These are phyloP conservation scores for Sphaeridia pumilis DNA, from an alignment of 2,888 invertebrate species.

Conservation along the genomic window DNA sequence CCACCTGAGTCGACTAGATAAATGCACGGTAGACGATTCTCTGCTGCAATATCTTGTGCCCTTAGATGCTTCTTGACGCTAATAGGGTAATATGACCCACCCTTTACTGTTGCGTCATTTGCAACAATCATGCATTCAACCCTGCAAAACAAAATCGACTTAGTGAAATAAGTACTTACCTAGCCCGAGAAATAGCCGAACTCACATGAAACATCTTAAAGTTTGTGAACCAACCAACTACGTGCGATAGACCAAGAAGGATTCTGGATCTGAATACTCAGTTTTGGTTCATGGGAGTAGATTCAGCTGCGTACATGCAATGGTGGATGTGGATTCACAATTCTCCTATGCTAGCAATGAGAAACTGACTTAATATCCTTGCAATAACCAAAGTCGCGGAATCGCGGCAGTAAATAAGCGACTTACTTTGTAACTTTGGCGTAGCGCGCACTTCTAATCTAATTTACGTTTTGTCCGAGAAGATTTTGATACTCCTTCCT, in stretches of 20 bases:
- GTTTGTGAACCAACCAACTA: constrained; percentile 50
- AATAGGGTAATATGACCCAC: constrained; percentile 90
- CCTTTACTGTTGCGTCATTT: constrained; percentile 97
- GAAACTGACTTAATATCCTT: constrained; percentile 2
- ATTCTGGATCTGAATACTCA: constrained; percentile 71
- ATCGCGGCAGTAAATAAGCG: not conserved
- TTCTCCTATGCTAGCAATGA: constrained; percentile 50
- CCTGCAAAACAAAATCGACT: constrained; percentile 40
- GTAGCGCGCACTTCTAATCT: constrained; percentile 41
- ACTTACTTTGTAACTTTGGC: constrained; percentile 44
- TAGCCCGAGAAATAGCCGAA: not conserved
- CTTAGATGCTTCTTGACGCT: constrained; percentile 94
- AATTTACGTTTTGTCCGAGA: constrained; percentile 41
- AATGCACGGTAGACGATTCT: constrained; percentile 87
- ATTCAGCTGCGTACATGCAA: constrained; percentile 83
- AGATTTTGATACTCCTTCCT: constrained; percentile 21
- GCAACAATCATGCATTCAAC: constrained; percentile 78
- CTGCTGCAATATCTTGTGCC: constrained; percentile 85
- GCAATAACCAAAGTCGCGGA: not conserved
- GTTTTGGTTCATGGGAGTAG: constrained; percentile 82
- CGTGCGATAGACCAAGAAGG: constrained; percentile 55
- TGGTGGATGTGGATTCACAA: constrained; percentile 57
- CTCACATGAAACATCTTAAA: constrained; percentile 46
- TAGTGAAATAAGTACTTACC: not conserved
- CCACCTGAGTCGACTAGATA: constrained; percentile 97